These are phyloP conservation scores for Proterorhinus semilunaris DNA, from an alignment of 2,113 vertebrate genomes.

Conservation along the genomic window DNA sequence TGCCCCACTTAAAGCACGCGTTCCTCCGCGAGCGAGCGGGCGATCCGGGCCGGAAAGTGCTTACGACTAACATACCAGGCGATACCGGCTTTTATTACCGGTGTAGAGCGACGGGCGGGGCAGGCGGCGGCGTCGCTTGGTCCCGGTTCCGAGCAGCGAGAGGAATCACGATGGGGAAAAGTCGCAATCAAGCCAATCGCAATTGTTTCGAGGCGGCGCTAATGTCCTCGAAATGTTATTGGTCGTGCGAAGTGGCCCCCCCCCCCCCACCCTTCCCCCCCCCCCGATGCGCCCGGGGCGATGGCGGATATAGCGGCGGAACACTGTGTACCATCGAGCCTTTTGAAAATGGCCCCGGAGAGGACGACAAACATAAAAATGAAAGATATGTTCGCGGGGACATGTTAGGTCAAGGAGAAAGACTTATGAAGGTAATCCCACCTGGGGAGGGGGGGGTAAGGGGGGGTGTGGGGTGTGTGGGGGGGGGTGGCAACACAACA, in stretches of 20 bases:
- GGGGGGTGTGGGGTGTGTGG: too few species aligned
- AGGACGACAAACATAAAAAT: conserved; percentile 41
- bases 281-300: conserved; percentile 17
- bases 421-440: conserved; percentile 32
- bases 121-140: too few species aligned
- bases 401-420: conserved; percentile 33
- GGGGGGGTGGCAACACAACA: neutral
- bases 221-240: conserved; percentile 24
- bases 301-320: conserved; percentile 24
- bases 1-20: conserved; percentile 71
- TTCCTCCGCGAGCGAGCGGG: conserved; percentile 60
- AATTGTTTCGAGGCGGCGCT: too few species aligned
- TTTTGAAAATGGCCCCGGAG: conserved; percentile 38
- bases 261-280: too few species aligned
- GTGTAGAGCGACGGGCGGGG: too few species aligned
- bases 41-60: conserved; percentile 30
- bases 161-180: too few species aligned
- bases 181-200: too few species aligned
- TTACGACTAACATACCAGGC: conserved; percentile 59
- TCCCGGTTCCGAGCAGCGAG: too few species aligned
- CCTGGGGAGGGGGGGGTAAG: neutral
- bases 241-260: conserved; percentile 29
- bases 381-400: conserved; percentile 27
- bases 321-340: conserved; percentile 36
- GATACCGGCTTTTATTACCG: conserved; percentile 54